phyloP scores from a whole-genome alignment of 1,140 invertebrate genomes.

The Rhopalosiphum padi region DNA sequence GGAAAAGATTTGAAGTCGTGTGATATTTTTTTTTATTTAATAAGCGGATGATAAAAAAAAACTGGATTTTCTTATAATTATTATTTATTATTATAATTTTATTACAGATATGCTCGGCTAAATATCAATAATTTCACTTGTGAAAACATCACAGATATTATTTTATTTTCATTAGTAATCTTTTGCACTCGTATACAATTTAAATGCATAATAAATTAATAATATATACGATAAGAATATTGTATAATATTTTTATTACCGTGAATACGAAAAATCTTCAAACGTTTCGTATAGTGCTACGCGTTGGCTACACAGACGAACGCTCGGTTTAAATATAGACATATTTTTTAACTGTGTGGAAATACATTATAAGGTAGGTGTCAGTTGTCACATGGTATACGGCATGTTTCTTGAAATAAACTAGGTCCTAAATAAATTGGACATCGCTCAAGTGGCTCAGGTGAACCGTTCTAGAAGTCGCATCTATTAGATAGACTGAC shows the following conservation, averaged over 20 bases:
- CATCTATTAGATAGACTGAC: background rate
- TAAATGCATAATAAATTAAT: background rate
- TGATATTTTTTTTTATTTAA: background rate
- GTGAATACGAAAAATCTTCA: background rate
- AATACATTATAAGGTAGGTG: conserved; percentile 22
- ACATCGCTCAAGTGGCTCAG: conserved; percentile 29
- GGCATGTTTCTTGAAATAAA: conserved; percentile 44
- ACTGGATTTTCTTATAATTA: background rate
- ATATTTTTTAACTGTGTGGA: conserved; percentile 9
- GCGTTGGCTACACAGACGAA: background rate
- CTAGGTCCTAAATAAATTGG: conserved; percentile 44
- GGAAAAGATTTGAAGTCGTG: background rate
- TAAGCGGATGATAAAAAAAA: background rate
- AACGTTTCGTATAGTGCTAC: background rate
- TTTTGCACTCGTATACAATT: background rate
- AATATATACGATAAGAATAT: background rate
- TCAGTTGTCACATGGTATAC: conserved; percentile 47
- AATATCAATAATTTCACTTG: background rate
- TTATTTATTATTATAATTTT: background rate
- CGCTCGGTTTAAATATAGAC: conserved; percentile 35
- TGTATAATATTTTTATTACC: background rate
- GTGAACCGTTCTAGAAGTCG: conserved; percentile 8
- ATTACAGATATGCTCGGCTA: background rate
- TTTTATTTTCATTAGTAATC: background rate
- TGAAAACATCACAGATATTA: background rate